phyloP scores from a whole-genome alignment of 2,113 vertebrate genomes.

The Clarias macrocephalus region DNA sequence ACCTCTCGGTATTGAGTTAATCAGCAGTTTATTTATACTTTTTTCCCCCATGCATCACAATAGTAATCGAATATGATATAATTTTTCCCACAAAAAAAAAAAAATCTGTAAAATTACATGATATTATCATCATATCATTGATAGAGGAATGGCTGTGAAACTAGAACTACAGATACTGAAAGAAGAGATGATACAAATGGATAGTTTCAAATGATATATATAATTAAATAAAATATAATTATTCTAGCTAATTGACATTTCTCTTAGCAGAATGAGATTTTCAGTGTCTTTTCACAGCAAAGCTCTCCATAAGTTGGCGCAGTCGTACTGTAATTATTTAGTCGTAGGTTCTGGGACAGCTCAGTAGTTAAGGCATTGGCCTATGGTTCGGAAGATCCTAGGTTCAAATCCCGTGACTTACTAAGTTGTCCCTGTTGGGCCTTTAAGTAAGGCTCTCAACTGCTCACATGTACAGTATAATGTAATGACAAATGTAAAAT shows the following conservation, averaged over 20 bases:
- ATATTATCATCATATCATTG: not conserved
- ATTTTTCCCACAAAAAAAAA: not conserved
- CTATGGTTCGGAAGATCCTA: too few relatives aligned
- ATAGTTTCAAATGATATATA: too few relatives aligned
- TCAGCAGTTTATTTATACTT: not conserved
- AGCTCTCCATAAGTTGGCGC: not conserved
- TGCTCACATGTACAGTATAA: too few relatives aligned
- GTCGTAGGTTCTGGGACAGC: too few relatives aligned
- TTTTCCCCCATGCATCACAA: not conserved
- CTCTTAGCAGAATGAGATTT: not conserved
- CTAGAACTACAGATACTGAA: not conserved
- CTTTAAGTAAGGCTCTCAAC: too few relatives aligned
- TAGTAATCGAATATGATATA: not conserved
- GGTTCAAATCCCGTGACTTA: too few relatives aligned
- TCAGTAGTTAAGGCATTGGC: too few relatives aligned
- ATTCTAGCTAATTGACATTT: not conserved
- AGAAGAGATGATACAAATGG: not conserved
- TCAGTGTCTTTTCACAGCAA: not conserved
- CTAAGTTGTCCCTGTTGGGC: too few relatives aligned
- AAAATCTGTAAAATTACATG: too few relatives aligned
- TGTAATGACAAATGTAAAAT: too few relatives aligned
- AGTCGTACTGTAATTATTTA: not conserved
- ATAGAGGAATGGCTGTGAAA: not conserved
- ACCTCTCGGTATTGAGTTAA: not conserved
- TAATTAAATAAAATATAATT: too few relatives aligned